These are phyloP conservation scores for Andrena haemorrhoa DNA, from an alignment of 2,888 invertebrate genomes.

Conservation along the genomic window DNA sequence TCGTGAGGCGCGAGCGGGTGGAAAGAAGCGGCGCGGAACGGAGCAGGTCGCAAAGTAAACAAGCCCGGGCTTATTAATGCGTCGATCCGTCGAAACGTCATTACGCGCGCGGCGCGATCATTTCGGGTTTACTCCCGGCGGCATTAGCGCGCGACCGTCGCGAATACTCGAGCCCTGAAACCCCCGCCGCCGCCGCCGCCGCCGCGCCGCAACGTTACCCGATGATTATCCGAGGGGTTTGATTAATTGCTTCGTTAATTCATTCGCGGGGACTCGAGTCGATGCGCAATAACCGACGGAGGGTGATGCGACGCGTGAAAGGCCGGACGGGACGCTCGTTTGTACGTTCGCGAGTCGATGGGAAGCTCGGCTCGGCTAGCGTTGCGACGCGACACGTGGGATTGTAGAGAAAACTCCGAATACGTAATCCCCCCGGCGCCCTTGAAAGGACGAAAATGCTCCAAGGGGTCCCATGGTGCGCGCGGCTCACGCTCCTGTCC, in stretches of 20 bases:
- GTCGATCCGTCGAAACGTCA: constrained; percentile 51
- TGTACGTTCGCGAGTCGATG: neutral
- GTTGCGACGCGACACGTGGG: neutral
- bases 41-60: constrained; percentile 28
- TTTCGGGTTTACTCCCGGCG: constrained; percentile 39
- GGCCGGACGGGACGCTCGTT: constrained; percentile 17
- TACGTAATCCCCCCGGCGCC: neutral
- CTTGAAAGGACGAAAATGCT: neutral
- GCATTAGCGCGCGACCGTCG: constrained; percentile 36
- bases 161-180: constrained; percentile 8
- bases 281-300: constrained; percentile 49
- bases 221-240: constrained; percentile 63
- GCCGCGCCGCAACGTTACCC: constrained; percentile 19
- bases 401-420: neutral
- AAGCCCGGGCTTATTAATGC: constrained; percentile 50
- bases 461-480: neutral
- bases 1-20: neutral
- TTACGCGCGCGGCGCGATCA: constrained; percentile 39
- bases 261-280: constrained; percentile 42
- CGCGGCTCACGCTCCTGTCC: neutral
- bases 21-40: constrained; percentile 3
- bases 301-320: constrained; percentile 35
- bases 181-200: too few species aligned
- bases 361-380: neutral
- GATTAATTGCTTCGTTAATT: constrained; percentile 72